Conservation (phyloP, 2,797 vertebrate genomes). For the Ctenochaetus hawaiiensis region DNA sequence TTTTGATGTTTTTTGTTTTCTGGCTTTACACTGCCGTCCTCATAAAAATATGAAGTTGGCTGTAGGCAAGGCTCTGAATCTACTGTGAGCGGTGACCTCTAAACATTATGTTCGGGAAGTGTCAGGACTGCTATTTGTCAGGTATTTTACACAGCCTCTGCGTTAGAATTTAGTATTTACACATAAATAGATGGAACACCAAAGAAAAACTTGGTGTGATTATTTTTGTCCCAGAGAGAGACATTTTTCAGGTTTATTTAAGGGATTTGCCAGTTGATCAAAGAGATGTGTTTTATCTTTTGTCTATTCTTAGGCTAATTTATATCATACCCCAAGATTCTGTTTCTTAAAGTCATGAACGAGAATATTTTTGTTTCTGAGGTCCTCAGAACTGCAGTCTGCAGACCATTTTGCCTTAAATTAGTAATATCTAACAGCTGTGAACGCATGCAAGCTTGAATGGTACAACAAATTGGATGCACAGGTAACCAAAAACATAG, state of each 20-base stretch:
- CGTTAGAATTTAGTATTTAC: slow-evolving; percentile 16
- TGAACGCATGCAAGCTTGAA: background rate
- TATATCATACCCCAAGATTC: background rate
- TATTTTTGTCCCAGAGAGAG: background rate
- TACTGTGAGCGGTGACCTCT: slow-evolving; percentile 14
- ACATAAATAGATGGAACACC: slow-evolving; percentile 1
- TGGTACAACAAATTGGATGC: background rate
- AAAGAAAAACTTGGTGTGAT: background rate
- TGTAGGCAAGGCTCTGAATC: slow-evolving; percentile 12
- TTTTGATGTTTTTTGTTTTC: slow-evolving; percentile 1
- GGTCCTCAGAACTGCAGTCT: slow-evolving; percentile 2
- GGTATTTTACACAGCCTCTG: background rate
- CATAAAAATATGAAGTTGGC: slow-evolving; percentile 13
- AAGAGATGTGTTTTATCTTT: background rate
- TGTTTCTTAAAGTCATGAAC: background rate
- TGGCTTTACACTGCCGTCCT: slow-evolving; percentile 6
- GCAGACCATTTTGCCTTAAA: background rate
- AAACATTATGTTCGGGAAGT: background rate
- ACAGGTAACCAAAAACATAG: background rate
- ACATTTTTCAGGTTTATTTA: slow-evolving; percentile 1
- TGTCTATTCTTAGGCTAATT: background rate
- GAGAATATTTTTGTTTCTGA: background rate
- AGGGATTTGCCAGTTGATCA: background rate
- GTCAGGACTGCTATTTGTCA: slow-evolving; percentile 6
- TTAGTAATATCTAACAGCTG: background rate